Conservation (phyloP, 2,797 vertebrate genomes). For the Staurois parvus region DNA sequence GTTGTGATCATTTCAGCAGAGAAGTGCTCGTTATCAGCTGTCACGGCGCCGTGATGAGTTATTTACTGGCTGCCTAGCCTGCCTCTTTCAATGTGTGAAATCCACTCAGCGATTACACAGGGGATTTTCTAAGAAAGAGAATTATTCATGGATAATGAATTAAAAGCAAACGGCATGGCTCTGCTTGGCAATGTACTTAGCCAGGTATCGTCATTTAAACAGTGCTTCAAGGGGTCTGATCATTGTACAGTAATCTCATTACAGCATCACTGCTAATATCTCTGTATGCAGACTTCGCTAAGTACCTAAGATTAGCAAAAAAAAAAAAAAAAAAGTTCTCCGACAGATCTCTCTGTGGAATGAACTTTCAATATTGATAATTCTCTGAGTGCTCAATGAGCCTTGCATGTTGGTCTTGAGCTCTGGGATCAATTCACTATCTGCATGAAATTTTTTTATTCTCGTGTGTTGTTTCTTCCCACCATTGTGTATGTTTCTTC, state of each 20-base stretch:
- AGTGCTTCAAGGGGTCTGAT: not conserved
- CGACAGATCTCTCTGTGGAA: not conserved
- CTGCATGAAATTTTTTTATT: too few species aligned
- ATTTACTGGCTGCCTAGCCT: conserved; percentile 2
- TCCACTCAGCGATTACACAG: conserved; percentile 1
- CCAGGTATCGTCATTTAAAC: conserved; percentile 1
- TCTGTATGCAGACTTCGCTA: not conserved
- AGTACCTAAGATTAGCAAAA: not conserved
- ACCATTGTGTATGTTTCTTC: too few species aligned
- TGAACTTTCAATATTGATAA: not conserved
- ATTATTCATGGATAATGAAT: conserved; percentile 31
- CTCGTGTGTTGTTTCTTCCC: too few species aligned
- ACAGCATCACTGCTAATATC: not conserved
- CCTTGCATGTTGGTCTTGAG: too few species aligned
- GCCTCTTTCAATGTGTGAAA: conserved; percentile 21
- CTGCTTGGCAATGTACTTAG: not conserved
- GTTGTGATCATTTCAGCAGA: not conserved
- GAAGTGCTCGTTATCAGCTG: conserved; percentile 1
- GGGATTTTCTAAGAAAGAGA: conserved; percentile 3
- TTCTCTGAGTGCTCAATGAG: not conserved
- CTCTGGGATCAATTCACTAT: too few species aligned
- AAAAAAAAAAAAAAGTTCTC: not conserved
- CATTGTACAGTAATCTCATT: conserved; percentile 3
- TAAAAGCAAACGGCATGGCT: not conserved
- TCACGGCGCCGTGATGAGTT: not conserved